Base-by-base conservation (phyloP, 2,888 invertebrate species). In the Tiliacea citrago region DNA sequence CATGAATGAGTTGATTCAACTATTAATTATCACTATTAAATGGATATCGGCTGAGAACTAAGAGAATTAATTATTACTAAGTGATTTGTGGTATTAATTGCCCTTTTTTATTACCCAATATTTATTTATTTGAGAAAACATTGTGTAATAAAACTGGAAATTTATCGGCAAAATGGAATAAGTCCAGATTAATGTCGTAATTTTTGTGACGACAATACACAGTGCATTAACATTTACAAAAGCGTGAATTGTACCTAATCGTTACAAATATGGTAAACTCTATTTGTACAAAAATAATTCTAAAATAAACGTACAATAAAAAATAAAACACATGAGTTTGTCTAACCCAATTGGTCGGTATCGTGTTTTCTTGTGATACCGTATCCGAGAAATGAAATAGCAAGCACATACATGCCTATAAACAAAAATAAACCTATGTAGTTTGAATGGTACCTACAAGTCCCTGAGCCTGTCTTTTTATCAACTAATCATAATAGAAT, bases 381-480 rank as follows among this genome's bases (percentile, higher is more conserved):
- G 84, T 93, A 92, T 89, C 94, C 95, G 80, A 96, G 88, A 90
- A 94, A 93, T 61, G 94, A 92, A 86, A 95, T 91, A 45, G 94
- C 95, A 90, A 95, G 91, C 85, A 93, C 91, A 93, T 93, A 95
- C 76, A 95, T 92, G 91, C 95, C 95, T 95, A 95, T 81, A 91
- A 93, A 91, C 86, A 90, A 90, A 90, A 83, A 78, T 29, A n/a
- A 57, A 78, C 47, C 35, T n/a, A 67, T 10, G 16, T 39, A 10
- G 29, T 62, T 66, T 66, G 39, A 79, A 55, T 55, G 29, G 9
- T 53, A 47, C 12, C 24, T 58, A 58, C 6, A 42, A 60, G 8
- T 69, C 24, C 29, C 51, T 77, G 12, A 55, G 51, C 24, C 21
- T 39, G 7, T 3, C 5, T 49, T 60, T 53, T 47, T 13, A 1